Base-by-base conservation (phyloP, 2,888 invertebrate species). In the Gastracanthus pulcherrimus region DNA sequence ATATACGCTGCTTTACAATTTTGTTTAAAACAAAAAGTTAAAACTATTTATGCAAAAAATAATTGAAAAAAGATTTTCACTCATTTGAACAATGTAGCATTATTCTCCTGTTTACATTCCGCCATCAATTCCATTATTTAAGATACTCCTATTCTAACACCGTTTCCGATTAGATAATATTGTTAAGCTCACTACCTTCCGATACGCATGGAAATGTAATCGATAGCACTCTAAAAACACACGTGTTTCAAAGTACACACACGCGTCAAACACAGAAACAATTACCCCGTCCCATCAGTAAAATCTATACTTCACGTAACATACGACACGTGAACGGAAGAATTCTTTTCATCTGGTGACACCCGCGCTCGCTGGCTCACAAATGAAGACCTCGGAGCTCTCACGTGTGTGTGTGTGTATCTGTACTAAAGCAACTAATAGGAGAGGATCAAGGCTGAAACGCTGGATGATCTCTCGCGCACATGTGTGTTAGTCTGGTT, bases 361-460 rank as follows among this genome's bases (percentile, higher is more conserved):
- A 38, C n/a, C 23, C 60, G 45, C 45, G 62, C n/a, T 62, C 36
- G 34, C 34, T 11, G n/a, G n/a, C 16, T 23, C 26, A 62, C 34
- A 64, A 64, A 64, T 34, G 76, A 58, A 76, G 76, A 58, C 76
- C 76, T 76, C 67, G 76, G 11, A 29, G 16, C 1, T 7, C 13
- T 7, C 38, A 62, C 11, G 26, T 71, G 26, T 26, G 19, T 36
- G 6, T n/a, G 23, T 55, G n/a, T 55, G 55, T 55, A 2, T 41
- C 9, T 2, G 16, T 41, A 26, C 34, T n/a, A 60, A 62, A 23
- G 26, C 23, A 62, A 26, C 11, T 16, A 13, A n/a, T n/a, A n/a
- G n/a, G 31, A 75, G 45, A 76, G 34, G 55, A 69, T 66, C 76
- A 69, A 69, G 76, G 66, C 69, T 7, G 55, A 19, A 19, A 26